Base-by-base conservation (phyloP, 2,888 invertebrate species). In the Eristalis intricaria region DNA sequence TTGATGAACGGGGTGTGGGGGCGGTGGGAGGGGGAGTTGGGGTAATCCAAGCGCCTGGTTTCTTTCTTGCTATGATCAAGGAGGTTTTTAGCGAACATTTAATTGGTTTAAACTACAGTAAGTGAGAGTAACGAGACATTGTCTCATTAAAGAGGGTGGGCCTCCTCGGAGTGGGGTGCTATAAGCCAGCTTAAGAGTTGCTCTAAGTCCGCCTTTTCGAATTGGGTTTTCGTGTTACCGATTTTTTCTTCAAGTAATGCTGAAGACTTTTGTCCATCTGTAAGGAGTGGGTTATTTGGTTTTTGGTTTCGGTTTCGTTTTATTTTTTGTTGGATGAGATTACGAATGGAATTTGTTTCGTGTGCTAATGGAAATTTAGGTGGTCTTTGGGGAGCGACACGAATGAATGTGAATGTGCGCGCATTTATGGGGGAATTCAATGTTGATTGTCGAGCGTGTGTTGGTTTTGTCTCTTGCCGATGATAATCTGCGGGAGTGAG, bases 231-330 rank as follows among this genome's bases (percentile, higher is more conserved):
- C 74, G 38, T 75, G 61, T 87, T 88, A 88, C 88, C 88, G 88
- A 88, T 88, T 88, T 88, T 73, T 88, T 88, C 77, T 84, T 88
- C 74, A 88, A 68, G 80, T 88, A 88, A 65, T 88, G 88, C 56
- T 77, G 80, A 26, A 88, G 77, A 58, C 84, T 84, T 77, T 81
- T 88, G 77, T 88, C 88, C 88, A 88, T 75, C 80, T 84, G 71
- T 50, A 68, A 64, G 50, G 56, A 23, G 65, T 22, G 26, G 10
- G 26, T 26, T 26, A 19, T 8, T 50, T 50, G 5, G 50, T 19
- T 50, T 50, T 50, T 19, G 15, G 13, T n/a, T 43, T n/a, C 15
- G 61, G 43, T 69, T 77, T 26, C 29, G n/a, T 32, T n/a, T 15
- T 29, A n/a, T 2, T 63, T 61, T 61, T 63, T 69, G 66, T 32